phyloP scores from a whole-genome alignment of 1,140 invertebrate species.

The Homarus americanus region DNA sequence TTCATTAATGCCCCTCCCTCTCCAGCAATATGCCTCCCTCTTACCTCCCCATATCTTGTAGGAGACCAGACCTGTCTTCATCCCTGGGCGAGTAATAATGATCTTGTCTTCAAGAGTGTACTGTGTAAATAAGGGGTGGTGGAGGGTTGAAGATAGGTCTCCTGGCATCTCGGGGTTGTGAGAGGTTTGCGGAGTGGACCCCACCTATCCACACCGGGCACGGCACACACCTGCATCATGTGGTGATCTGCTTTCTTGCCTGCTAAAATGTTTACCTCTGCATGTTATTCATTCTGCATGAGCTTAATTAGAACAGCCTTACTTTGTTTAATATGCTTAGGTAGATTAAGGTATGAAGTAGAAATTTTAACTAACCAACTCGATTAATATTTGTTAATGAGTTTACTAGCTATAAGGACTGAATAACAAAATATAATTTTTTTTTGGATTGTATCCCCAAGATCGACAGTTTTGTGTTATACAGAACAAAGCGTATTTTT shows the following conservation, averaged over 20 bases:
- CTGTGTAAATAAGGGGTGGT: neutral
- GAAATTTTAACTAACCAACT: too few relatives aligned
- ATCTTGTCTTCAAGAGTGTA: neutral
- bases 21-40: neutral
- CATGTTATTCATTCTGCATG: neutral
- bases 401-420: too few relatives aligned
- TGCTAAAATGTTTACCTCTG: neutral
- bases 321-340: too few relatives aligned
- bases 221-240: neutral
- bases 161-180: neutral
- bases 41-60: neutral
- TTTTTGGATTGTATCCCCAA: too few relatives aligned
- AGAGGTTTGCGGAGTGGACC: neutral
- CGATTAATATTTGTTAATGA: too few relatives aligned
- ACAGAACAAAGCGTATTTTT: too few relatives aligned
- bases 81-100: neutral
- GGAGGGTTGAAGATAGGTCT: constrained; percentile 5
- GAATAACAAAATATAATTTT: too few relatives aligned
- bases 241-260: neutral
- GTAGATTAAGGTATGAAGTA: too few relatives aligned
- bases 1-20: neutral
- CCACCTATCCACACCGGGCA: neutral
- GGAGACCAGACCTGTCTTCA: neutral
- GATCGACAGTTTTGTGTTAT: too few relatives aligned
- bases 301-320: neutral